Conservation (phyloP, 2,113 vertebrate genomes). For the Atherinomorus stipes region DNA sequence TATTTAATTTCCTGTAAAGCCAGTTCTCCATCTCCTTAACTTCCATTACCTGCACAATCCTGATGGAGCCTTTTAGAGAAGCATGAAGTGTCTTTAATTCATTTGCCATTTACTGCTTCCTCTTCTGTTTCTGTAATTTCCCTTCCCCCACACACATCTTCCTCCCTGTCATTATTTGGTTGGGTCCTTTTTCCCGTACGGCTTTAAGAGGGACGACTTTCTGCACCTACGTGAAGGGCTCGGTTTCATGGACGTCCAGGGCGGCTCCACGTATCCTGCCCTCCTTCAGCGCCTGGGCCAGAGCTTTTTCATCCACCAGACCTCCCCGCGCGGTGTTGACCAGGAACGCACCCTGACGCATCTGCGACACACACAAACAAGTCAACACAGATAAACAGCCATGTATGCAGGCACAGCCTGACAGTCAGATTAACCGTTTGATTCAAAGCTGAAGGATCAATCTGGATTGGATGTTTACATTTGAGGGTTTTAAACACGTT, state of each 20-base stretch:
- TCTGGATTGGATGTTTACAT: conserved; percentile 28
- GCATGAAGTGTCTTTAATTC: conserved; percentile 29
- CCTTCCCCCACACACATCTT: background rate
- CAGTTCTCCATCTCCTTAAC: conserved; percentile 25
- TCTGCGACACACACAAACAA: conserved; percentile 78
- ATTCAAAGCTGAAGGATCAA: conserved; percentile 37
- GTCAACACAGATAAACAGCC: conserved; percentile 1
- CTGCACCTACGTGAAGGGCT: conserved; percentile 90
- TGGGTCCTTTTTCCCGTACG: background rate
- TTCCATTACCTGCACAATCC: conserved; percentile 24
- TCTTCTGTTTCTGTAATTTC: background rate
- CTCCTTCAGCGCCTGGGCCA: conserved; percentile 97
- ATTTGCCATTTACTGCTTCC: background rate
- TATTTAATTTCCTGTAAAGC: conserved; percentile 28
- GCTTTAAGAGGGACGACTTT: background rate
- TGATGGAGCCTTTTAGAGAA: conserved; percentile 35
- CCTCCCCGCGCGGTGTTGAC: conserved; percentile 95
- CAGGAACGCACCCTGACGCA: conserved; percentile 98
- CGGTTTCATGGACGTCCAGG: conserved; percentile 94
- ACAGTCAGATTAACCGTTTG: conserved; percentile 25
- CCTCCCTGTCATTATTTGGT: background rate
- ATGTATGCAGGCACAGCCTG: background rate
- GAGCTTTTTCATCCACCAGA: conserved; percentile 98
- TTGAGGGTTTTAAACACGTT: conserved; percentile 21
- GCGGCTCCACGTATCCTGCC: conserved; percentile 97